phyloP scores from a whole-genome alignment of 2,113 vertebrate species.

The Echinops telfairi region DNA sequence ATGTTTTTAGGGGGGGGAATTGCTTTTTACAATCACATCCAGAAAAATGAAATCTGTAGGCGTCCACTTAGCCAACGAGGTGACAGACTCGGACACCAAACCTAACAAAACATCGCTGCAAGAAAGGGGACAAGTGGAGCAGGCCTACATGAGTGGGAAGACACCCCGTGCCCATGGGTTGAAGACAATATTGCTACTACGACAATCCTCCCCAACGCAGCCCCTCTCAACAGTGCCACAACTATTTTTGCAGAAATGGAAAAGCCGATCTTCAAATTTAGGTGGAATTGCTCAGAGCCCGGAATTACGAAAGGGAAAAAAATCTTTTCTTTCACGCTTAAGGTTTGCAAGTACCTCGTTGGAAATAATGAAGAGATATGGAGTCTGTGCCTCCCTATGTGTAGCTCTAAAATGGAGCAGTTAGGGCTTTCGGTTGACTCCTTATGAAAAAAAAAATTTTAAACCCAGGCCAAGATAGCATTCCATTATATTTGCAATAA shows the following conservation, averaged over 20 bases:
- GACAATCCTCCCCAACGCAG: not conserved
- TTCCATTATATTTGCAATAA: not conserved
- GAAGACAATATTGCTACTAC: not conserved
- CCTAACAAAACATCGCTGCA: not conserved
- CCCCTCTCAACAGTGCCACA: not conserved
- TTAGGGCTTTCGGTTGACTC: slow-evolving; percentile 10
- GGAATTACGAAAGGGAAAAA: not conserved
- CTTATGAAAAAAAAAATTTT: not conserved
- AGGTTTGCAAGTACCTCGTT: slow-evolving; percentile 29
- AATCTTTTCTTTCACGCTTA: slow-evolving; percentile 57
- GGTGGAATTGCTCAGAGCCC: not conserved
- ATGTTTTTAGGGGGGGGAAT: not conserved
- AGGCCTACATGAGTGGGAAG: not conserved
- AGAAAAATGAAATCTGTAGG: not conserved
- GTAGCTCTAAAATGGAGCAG: slow-evolving; percentile 7
- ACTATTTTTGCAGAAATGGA: not conserved
- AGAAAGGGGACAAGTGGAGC: too few relatives aligned
- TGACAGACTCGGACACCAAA: not conserved
- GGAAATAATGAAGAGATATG: slow-evolving; percentile 3
- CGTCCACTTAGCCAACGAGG: not conserved
- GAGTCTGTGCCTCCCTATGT: not conserved
- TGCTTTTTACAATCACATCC: not conserved
- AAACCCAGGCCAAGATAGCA: slow-evolving; percentile 22
- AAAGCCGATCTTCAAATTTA: not conserved
- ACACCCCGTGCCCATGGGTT: not conserved